Evolutionary conservation across 2,113 vertebrate species (phyloP).

Genomic region (Ceyx margarethae): DNA sequence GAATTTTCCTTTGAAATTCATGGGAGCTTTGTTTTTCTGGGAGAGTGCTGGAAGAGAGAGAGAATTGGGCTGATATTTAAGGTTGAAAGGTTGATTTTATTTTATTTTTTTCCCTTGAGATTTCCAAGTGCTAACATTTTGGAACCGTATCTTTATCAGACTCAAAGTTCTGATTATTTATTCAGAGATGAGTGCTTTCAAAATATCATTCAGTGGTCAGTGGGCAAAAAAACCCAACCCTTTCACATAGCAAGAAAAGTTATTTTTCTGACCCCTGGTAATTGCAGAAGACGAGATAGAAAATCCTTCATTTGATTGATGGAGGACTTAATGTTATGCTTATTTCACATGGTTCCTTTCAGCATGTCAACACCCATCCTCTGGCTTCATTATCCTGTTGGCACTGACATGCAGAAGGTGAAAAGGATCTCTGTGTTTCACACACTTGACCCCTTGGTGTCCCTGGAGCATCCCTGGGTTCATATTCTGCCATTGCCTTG

Average conservation of each 20-base stretch:
- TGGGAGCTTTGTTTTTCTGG: background rate
- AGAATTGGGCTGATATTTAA: background rate
- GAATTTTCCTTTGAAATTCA: constrained; percentile 4
- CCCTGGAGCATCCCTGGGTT: background rate
- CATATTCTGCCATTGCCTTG: background rate
- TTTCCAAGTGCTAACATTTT: background rate
- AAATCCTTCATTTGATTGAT: background rate
- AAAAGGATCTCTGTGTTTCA: background rate
- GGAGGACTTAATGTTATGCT: background rate
- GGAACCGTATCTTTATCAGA: background rate
- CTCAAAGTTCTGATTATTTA: background rate
- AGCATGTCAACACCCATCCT: background rate
- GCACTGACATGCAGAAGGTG: background rate
- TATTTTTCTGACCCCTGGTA: background rate
- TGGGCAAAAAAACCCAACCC: background rate
- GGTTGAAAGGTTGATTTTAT: background rate
- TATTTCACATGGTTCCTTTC: background rate
- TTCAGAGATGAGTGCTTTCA: background rate
- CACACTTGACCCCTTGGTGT: background rate
- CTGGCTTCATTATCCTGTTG: background rate
- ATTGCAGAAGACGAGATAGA: background rate
- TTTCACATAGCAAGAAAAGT: background rate
- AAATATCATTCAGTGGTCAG: background rate
- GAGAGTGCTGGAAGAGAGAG: background rate
- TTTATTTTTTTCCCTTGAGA: background rate